Evolutionary conservation across 2,888 invertebrate genomes (phyloP).

Genomic region (Lithophane leautieri): DNA sequence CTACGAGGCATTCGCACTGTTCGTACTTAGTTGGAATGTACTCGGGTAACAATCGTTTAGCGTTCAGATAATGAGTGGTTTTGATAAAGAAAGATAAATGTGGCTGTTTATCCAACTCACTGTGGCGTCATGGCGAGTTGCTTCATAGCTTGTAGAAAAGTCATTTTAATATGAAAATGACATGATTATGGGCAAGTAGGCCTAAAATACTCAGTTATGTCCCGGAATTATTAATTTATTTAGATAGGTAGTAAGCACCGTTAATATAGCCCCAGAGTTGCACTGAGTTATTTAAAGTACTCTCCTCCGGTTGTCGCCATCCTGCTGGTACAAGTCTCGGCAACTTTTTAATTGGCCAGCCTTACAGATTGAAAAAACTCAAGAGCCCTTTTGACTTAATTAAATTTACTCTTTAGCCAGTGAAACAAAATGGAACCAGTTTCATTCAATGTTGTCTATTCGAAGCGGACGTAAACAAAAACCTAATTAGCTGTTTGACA

Average conservation of each 20-base stretch:
- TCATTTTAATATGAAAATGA: background rate
- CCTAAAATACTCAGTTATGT: background rate
- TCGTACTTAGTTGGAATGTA: constrained; percentile 28
- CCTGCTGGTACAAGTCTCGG: constrained; percentile 77
- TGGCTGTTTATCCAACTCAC: background rate
- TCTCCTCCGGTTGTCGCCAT: constrained; percentile 81
- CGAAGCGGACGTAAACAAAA: constrained; percentile 70
- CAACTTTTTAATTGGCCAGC: constrained; percentile 88
- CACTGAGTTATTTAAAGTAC: constrained; percentile 77
- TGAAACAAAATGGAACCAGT: constrained; percentile 78
- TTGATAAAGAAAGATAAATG: constrained; percentile 23
- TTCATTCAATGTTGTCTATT: constrained; percentile 75
- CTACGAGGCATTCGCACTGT: constrained; percentile 5
- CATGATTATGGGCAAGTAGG: background rate
- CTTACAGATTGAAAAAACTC: constrained; percentile 84
- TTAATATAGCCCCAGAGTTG: constrained; percentile 75
- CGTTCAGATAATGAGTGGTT: constrained; percentile 27
- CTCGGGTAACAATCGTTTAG: constrained; percentile 40
- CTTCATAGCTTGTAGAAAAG: background rate
- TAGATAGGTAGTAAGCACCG: constrained; percentile 59
- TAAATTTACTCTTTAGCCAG: constrained; percentile 84
- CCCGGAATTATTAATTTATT: constrained; percentile 28
- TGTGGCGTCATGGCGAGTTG: background rate
- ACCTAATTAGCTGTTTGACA: constrained; percentile 75
- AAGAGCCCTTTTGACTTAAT: constrained; percentile 84